phyloP scores from a whole-genome alignment of 2,797 vertebrate genomes.

The Hippocampus kuda region DNA sequence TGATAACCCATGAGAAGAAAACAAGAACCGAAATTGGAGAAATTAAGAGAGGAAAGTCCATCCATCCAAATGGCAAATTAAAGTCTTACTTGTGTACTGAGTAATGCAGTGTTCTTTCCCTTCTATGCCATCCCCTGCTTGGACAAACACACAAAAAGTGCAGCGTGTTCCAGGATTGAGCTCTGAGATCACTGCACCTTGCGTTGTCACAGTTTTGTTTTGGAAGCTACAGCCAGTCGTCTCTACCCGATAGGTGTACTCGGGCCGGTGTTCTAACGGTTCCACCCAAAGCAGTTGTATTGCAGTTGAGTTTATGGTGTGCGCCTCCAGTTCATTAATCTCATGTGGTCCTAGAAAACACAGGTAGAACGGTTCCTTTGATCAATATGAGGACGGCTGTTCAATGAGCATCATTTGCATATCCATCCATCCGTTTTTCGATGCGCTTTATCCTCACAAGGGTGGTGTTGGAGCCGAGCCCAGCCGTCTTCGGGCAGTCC shows the following conservation, averaged over 20 bases:
- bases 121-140: constrained; percentile 22
- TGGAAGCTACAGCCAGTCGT: constrained; percentile 14
- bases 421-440: no score
- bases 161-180: constrained; percentile 49
- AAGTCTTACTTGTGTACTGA: constrained; percentile 52
- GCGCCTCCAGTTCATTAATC: background rate
- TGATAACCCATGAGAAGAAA: constrained; percentile 19
- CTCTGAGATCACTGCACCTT: constrained; percentile 7
- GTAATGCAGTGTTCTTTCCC: constrained; percentile 19
- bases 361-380: constrained; percentile 5
- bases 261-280: constrained; percentile 20
- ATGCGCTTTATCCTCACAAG: no score
- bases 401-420: background rate
- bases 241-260: constrained; percentile 37
- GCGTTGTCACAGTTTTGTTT: accelerated
- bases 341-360: constrained; percentile 42
- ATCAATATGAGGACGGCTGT: background rate
- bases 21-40: background rate
- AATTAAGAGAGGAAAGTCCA: background rate
- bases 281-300: constrained; percentile 29
- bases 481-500: no score
- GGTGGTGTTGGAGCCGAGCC: no score
- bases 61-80: background rate
- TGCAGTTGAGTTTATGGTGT: constrained; percentile 37
- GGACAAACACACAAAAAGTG: constrained; percentile 47